These are phyloP conservation scores for Rhodinocichla rosea DNA, from an alignment of 2,113 vertebrate genomes.

Conservation along the genomic window DNA sequence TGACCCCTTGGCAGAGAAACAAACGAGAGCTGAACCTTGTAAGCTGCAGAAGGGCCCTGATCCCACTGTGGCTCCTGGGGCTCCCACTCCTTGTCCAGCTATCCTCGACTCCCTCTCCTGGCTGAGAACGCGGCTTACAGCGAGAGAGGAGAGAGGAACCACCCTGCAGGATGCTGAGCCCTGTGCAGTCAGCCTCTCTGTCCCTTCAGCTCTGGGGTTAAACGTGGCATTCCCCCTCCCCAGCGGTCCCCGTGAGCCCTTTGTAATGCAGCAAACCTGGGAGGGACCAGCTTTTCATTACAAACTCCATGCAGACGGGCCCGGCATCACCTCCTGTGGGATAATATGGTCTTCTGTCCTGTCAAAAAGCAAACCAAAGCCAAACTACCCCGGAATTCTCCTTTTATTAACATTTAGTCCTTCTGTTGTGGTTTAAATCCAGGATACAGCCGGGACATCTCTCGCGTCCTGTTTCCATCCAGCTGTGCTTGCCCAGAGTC, in stretches of 20 bases:
- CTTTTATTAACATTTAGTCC: not conserved
- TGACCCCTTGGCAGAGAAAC: not conserved
- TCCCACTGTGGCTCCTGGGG: not conserved
- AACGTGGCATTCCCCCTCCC: fast-evolving
- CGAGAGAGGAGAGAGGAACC: not conserved
- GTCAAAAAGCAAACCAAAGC: not conserved
- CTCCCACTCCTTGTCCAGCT: not conserved
- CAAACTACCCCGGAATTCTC: not conserved
- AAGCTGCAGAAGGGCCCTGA: not conserved
- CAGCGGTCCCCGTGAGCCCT: not conserved
- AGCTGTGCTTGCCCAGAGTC: not conserved
- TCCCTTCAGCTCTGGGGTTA: not conserved
- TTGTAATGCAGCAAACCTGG: not conserved
- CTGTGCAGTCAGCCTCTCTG: fast-evolving
- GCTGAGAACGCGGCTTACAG: not conserved
- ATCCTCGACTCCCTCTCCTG: constrained; percentile 54
- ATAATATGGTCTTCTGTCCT: fast-evolving
- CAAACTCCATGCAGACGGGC: not conserved
- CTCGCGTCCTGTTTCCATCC: fast-evolving
- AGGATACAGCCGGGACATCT: not conserved
- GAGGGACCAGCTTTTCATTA: not conserved
- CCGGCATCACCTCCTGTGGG: not conserved
- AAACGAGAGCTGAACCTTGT: not conserved
- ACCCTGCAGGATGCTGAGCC: not conserved
- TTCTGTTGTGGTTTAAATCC: not conserved